Conservation (phyloP, 2,797 vertebrate genomes). For the Macropodus opercularis region DNA sequence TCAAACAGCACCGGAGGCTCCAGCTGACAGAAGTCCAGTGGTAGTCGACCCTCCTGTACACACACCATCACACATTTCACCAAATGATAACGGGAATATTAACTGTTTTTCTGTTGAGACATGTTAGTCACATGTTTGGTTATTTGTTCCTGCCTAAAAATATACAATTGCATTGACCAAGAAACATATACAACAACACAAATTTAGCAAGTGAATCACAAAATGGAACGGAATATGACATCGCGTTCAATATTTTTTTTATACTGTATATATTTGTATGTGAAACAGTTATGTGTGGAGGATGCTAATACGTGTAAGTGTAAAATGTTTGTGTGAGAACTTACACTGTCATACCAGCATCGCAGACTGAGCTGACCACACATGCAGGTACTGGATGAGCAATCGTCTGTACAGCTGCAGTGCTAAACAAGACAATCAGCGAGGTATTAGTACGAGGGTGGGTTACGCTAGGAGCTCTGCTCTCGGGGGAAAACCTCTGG, state of each 20-base stretch:
- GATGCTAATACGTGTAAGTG: no score
- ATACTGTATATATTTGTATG: no score
- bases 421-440: slow-evolving; percentile 81
- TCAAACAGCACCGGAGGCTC: slow-evolving; percentile 95
- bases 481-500: no score
- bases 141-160: background rate
- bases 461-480: no score
- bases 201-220: no score
- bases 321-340: slow-evolving; percentile 40
- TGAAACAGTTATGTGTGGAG: no score
- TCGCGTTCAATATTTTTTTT: no score
- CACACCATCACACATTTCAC: slow-evolving; percentile 3
- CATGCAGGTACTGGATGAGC: slow-evolving; percentile 93
- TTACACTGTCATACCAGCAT: slow-evolving; percentile 96
- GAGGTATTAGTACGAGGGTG: slow-evolving; percentile 5
- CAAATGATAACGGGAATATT: no score
- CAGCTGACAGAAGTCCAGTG: slow-evolving; percentile 91
- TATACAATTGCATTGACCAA: background rate
- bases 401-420: slow-evolving; percentile 94
- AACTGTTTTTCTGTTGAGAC: no score
- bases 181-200: no score
- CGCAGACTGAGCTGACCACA: slow-evolving; percentile 96
- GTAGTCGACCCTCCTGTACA: slow-evolving; percentile 88
- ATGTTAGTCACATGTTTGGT: no score
- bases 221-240: no score